Evolutionary conservation across 2,888 invertebrate genomes (phyloP), one percentile per base, ranked within the genome.

Genomic region (Eupsilia transversa): DNA sequence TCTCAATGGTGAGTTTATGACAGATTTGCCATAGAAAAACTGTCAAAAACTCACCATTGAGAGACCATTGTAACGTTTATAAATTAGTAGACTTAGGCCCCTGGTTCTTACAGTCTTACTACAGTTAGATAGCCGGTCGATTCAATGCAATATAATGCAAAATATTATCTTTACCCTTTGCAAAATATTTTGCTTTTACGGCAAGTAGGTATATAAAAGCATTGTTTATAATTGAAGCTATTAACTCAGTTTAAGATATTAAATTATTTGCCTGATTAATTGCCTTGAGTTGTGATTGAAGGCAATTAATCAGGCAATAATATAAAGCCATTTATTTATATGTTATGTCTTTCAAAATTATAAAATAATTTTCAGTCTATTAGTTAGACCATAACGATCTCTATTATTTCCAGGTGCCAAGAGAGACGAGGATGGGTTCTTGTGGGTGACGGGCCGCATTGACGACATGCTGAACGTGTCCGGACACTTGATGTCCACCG

Each of bases 391-490:
- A 59, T 54, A 20, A 49, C 17, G 14, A 27, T 35, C 3, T 41
- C 30, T 73, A 10, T 75, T 46, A 69, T 69, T 86, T 91, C 35
- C 91, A 99, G 99, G 99, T 74, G 99, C 99, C 0, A 97, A 97
- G 86, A 97, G 99, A 76, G 99, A 99, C 93, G 97, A 98, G 35
- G 99, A 99, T 92, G 99, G 99, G 0, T 99, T 99, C 93, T 96
- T 99, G 74, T 99, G 99, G 99, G 98, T 99, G 77, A 99, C 99
- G 0, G 99, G 99, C 0, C 97, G 99, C 76, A 98, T 99, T 56
- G 99, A 99, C 93, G 99, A 99, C 93, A 99, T 99, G 99, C 96
- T 99, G 86, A 99, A 99, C 94, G 99, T 99, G 14, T 99, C 99
- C 3, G 99, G 99, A 0, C 99, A 99, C 94, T 97, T 99, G 72